phyloP scores from a whole-genome alignment of 1,140 invertebrate genomes.

The Achroia grisella region DNA sequence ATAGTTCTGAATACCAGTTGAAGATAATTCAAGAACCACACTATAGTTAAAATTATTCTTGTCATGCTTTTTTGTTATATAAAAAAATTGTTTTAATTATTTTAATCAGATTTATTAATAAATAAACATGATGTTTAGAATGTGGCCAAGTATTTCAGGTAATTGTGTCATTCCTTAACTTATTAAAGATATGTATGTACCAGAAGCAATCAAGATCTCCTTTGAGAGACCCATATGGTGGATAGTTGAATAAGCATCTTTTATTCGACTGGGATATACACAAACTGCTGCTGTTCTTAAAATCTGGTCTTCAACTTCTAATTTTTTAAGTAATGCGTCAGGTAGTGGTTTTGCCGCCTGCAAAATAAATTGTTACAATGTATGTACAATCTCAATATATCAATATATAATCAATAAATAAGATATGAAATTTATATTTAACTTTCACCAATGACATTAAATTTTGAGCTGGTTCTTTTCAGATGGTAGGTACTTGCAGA shows the following conservation, averaged over 20 bases:
- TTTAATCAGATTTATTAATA: no score
- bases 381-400: neutral
- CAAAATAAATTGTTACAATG: constrained; percentile 11
- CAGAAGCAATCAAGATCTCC: constrained; percentile 84
- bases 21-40: no score
- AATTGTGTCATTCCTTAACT: neutral
- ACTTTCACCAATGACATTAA: no score
- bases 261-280: constrained; percentile 91
- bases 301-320: constrained; percentile 23
- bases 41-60: no score
- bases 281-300: constrained; percentile 90
- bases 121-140: neutral
- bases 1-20: no score
- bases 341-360: constrained; percentile 76
- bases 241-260: constrained; percentile 80
- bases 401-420: no score
- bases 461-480: no score
- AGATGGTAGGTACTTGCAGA: neutral
- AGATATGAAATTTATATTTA: no score
- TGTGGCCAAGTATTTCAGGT: no score
- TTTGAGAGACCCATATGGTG: constrained; percentile 73
- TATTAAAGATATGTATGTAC: constrained; percentile 57
- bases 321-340: constrained; percentile 12
- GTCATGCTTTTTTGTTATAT: no score
- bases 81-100: no score